These are phyloP conservation scores for Mastomys natalensis DNA, from an alignment of 2,113 vertebrate species.

Conservation along the genomic window DNA sequence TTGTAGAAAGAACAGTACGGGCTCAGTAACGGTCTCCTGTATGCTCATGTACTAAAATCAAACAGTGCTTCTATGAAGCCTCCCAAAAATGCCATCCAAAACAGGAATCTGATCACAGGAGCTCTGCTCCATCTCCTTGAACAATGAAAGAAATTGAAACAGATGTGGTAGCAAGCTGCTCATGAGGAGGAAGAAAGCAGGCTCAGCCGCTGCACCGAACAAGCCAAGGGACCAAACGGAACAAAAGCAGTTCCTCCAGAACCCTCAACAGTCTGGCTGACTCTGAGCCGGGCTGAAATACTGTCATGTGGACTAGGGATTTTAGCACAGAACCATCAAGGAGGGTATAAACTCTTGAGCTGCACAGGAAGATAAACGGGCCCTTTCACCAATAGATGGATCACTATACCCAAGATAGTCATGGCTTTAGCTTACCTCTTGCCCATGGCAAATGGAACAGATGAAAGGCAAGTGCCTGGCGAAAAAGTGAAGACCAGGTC, in stretches of 20 bases:
- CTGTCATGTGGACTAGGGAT: background rate
- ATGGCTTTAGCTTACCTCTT: constrained; percentile 4
- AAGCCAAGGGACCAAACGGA: constrained; percentile 20
- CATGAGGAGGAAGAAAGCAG: constrained; percentile 13
- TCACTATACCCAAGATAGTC: constrained; percentile 8
- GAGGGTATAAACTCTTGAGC: background rate
- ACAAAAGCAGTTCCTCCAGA: background rate
- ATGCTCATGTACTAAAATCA: background rate
- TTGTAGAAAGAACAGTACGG: background rate
- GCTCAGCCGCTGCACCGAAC: background rate
- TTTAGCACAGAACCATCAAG: background rate
- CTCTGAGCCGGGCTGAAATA: background rate
- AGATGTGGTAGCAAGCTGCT: background rate
- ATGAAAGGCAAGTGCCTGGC: background rate
- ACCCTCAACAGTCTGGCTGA: background rate
- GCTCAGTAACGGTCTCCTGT: background rate
- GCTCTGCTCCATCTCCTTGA: too few species aligned
- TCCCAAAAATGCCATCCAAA: background rate
- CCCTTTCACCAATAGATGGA: background rate
- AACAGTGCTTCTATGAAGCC: background rate
- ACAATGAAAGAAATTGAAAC: background rate
- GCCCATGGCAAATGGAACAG: background rate
- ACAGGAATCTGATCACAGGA: background rate
- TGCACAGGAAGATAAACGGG: background rate
- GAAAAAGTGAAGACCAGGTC: background rate